Percentiles rank a stretch among this genome's conserved stretches.
Conservation (phyloP, 2,888 invertebrate genomes). For the Ypsolopha scabrella region DNA sequence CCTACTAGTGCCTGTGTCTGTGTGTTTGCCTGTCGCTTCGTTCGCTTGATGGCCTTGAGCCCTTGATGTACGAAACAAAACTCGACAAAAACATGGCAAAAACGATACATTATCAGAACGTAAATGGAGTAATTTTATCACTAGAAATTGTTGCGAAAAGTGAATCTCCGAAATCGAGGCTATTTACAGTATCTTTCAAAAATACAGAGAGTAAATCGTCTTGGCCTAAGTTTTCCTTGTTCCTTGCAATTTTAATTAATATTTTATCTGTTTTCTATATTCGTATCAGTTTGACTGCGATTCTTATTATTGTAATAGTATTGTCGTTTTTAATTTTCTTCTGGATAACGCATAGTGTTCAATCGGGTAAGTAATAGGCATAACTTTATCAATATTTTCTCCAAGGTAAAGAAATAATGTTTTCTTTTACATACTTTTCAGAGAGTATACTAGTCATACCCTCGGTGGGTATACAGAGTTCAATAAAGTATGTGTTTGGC, state of each 20-base stretch:
- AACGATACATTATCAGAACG: conserved; percentile 35
- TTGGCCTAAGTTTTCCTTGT: conserved; percentile 37
- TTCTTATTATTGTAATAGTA: conserved; percentile 37
- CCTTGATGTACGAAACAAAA: too few relatives aligned
- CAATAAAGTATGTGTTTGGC: conserved; percentile 53
- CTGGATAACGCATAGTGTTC: conserved; percentile 58
- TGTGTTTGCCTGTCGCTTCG: too few relatives aligned
- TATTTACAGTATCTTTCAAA: conserved; percentile 49
- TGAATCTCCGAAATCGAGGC: conserved; percentile 36
- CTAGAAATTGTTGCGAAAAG: conserved; percentile 31
- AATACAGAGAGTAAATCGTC: conserved; percentile 23
- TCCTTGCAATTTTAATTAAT: conserved; percentile 44
- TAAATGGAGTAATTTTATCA: conserved; percentile 45
- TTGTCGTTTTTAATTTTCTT: conserved; percentile 44
- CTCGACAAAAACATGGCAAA: conserved; percentile 9
- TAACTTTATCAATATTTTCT: not conserved
- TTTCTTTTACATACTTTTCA: conserved; percentile 27
- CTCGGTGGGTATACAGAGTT: conserved; percentile 53
- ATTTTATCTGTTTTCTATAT: conserved; percentile 36
- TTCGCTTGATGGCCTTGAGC: too few relatives aligned
- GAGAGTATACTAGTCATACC: conserved; percentile 55
- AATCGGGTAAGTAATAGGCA: conserved; percentile 36
- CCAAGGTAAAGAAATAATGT: not conserved
- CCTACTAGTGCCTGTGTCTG: too few relatives aligned
- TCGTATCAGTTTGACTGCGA: conserved; percentile 39